Conservation (phyloP, 2,888 invertebrate species). For the Sericinus montela region DNA sequence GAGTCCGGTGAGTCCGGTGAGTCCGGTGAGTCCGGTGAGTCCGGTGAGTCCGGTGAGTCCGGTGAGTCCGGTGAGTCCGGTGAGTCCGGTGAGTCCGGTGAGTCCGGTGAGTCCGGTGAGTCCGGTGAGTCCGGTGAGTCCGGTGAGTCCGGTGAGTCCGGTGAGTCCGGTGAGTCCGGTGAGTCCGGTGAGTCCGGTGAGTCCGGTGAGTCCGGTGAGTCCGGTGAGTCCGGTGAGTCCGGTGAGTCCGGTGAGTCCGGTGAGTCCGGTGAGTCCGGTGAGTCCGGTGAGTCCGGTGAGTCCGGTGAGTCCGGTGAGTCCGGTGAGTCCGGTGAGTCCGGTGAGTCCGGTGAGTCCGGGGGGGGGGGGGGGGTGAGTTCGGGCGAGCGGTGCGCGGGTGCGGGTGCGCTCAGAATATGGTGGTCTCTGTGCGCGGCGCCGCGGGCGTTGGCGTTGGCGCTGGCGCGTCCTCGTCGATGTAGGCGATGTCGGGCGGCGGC, state of each 20-base stretch:
- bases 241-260: conserved; percentile 9
- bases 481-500: conserved; percentile 89
- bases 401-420: conserved; percentile 53
- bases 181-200: conserved; percentile 32
- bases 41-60: background rate
- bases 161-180: conserved; percentile 47
- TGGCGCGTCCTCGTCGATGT: conserved; percentile 88
- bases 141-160: conserved; percentile 6
- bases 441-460: conserved; percentile 64
- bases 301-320: conserved; percentile 21
- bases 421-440: conserved; percentile 58
- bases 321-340: background rate
- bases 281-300: conserved; percentile 30
- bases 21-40: background rate
- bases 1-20: conserved; percentile 25
- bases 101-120: conserved; percentile 24
- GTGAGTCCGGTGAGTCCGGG: too few species aligned
- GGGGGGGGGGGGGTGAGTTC: too few species aligned
- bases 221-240: background rate
- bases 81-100: conserved; percentile 34
- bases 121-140: background rate
- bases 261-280: conserved; percentile 49
- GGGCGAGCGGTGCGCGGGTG: conserved; percentile 23
- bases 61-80: conserved; percentile 45
- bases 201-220: conserved; percentile 23